Evolutionary conservation across 2,797 vertebrate genomes (phyloP).

Genomic region (Natrix natrix): DNA sequence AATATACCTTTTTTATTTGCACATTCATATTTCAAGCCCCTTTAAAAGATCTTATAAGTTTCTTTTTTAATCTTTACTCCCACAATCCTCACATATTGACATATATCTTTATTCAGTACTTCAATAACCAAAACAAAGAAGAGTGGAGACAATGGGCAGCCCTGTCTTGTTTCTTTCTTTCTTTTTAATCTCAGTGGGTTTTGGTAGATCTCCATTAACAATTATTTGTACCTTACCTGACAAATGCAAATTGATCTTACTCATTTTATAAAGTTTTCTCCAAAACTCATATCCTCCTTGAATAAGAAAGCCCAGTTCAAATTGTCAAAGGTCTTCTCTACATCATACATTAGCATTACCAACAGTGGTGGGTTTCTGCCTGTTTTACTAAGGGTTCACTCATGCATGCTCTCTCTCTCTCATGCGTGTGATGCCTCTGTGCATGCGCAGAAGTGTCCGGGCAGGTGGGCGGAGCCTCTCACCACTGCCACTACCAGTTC

Average conservation of each 20-base stretch:
- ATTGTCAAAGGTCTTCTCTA: neutral
- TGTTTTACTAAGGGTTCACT: no score
- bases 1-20: neutral
- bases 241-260: neutral
- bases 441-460: no score
- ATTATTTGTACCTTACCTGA: neutral
- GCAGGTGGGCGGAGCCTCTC: no score
- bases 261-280: neutral
- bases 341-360: neutral
- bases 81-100: neutral
- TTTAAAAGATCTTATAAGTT: neutral
- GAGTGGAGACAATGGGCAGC: neutral
- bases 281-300: neutral
- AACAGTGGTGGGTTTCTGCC: neutral
- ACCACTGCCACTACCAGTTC: no score
- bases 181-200: neutral
- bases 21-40: neutral
- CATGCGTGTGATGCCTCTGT: no score
- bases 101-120: neutral
- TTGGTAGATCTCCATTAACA: neutral
- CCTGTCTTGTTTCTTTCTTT: neutral
- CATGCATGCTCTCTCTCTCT: no score
- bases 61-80: neutral
- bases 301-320: neutral
- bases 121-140: neutral